Conservation (phyloP, 2,113 vertebrate species). For the Cheirogaleus medius region DNA sequence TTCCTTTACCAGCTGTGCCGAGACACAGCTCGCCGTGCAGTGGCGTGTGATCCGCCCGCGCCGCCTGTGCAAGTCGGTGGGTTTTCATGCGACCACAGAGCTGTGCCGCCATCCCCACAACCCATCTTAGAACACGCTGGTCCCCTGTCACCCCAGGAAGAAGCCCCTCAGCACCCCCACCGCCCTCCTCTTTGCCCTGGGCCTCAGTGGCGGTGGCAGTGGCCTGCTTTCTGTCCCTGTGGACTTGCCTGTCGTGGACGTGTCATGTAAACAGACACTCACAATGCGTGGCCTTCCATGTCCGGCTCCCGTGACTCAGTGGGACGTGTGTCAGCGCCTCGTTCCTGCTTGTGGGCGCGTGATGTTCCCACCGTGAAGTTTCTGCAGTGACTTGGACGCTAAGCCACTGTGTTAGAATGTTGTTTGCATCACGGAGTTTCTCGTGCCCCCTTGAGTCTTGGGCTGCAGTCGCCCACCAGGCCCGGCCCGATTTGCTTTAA, state of each 20-base stretch:
- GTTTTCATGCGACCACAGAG: rapidly evolving
- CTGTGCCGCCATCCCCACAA: rapidly evolving
- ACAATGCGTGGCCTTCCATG: rapidly evolving
- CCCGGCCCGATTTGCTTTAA: neutral
- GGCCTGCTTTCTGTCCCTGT: rapidly evolving
- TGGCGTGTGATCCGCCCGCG: rapidly evolving
- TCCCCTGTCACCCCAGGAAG: neutral
- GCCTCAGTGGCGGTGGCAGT: too few species aligned
- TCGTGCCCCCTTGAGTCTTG: neutral
- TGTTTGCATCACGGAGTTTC: neutral
- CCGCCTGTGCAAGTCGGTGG: rapidly evolving
- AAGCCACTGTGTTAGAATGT: neutral
- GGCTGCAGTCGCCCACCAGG: neutral
- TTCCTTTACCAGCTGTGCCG: rapidly evolving
- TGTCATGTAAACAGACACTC: rapidly evolving
- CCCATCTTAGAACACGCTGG: rapidly evolving
- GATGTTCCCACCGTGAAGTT: rapidly evolving
- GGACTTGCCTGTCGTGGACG: neutral
- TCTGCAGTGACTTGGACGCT: neutral
- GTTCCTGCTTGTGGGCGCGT: rapidly evolving
- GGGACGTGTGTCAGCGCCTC: rapidly evolving
- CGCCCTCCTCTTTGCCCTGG: rapidly evolving
- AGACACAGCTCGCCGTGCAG: rapidly evolving
- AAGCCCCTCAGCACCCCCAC: rapidly evolving
- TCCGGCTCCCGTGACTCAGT: neutral